phyloP scores from a whole-genome alignment of 2,797 vertebrate species.

The Eremophila alpestris region DNA sequence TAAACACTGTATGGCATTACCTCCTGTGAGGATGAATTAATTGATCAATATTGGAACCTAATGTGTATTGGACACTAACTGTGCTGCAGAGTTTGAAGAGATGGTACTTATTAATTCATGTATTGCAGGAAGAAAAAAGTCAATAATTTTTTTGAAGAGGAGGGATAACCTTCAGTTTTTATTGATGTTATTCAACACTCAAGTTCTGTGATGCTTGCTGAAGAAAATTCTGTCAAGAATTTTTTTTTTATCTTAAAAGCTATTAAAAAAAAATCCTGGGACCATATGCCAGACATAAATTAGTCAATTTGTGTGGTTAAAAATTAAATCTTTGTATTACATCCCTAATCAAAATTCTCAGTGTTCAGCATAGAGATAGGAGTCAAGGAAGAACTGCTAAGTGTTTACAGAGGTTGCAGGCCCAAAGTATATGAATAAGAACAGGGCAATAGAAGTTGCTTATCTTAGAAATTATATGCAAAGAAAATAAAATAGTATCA shows the following conservation, averaged over 20 bases:
- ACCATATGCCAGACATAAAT: neutral
- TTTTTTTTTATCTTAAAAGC: neutral
- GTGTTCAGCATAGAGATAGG: neutral
- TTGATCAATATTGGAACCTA: neutral
- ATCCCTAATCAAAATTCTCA: neutral
- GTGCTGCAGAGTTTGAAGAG: neutral
- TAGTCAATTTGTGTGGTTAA: neutral
- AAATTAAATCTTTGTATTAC: neutral
- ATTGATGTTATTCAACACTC: neutral
- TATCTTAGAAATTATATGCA: neutral
- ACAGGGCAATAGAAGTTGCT: fast-evolving
- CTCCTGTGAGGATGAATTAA: neutral
- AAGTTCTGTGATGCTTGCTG: neutral
- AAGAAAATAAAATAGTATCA: neutral
- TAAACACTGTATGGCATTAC: fast-evolving
- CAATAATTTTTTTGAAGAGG: fast-evolving
- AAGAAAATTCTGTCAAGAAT: neutral
- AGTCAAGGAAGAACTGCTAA: neutral
- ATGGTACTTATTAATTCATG: neutral
- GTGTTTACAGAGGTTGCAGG: neutral
- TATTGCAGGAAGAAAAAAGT: neutral
- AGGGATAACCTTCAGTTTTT: neutral
- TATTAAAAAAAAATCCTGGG: neutral
- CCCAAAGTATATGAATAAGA: neutral
- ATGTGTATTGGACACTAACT: neutral